Evolutionary conservation across 2,888 invertebrate genomes (phyloP), one percentile per base, ranked within the genome.

Genomic region (Amphipyra tragopoginis): DNA sequence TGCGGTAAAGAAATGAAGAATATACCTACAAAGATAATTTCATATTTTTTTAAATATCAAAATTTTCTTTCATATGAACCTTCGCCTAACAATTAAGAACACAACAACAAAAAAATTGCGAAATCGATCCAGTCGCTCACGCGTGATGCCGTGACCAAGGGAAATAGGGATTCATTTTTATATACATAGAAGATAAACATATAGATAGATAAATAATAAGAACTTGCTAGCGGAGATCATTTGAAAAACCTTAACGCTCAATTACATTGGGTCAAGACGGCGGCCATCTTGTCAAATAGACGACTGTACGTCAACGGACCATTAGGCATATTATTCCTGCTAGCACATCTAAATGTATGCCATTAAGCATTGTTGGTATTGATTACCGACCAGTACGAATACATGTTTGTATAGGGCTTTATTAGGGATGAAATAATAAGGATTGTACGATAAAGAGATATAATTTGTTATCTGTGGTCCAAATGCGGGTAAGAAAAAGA

Each of bases 341-440:
- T 72, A 56, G 14, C 44, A n/a, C n/a, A 66, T 47, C 42, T 39
- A 61, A 69, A 54, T 62, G 15, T 66, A 42, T 45, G 13, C 21
- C 34, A 38, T 61, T 50, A 54, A 29, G n/a, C n/a, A 56, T 49
- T 45, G 36, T 42, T 14, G 6, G 15, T 49, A 64, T 56, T 48
- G 55, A 63, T 64, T 53, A 53, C 33, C 9, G 3, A 56, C 52
- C 14, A 15, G 13, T 26, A 26, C 10, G 14, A 6, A 63, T 56
- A 56, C 38, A 63, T 70, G 44, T 57, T 68, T 57, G 26, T 5
- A 29, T 52, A 53, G n/a, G 26, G 33, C 51, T 33, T 55, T 44
- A 1, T 49, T 57, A 36, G 8, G 8, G 47, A 13, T 2, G 34
- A 33, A 52, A 56, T 51, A 11, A 33, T 26, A 11, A 15, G 21